Percentiles rank a stretch among this genome's conserved stretches.
Evolutionary conservation across 2,888 invertebrate genomes (phyloP).

Genomic region (Malthinus seriepunctatus): DNA sequence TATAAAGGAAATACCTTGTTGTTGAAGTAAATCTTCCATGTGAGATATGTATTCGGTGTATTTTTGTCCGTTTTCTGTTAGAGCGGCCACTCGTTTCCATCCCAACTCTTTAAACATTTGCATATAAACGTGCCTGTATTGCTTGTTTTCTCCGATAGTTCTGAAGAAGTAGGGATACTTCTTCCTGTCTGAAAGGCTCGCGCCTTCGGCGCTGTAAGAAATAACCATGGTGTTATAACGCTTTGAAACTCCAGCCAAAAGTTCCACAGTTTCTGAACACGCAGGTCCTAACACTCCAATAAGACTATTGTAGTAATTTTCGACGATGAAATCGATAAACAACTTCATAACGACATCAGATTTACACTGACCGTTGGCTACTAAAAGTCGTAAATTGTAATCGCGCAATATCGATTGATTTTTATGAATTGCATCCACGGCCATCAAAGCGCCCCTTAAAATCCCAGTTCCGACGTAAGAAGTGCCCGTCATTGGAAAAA

Average conservation of each 20-base stretch:
- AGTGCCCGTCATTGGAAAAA: slow-evolving; percentile 68
- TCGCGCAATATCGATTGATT: slow-evolving; percentile 62
- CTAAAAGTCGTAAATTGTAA: slow-evolving; percentile 62
- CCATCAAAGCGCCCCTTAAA: slow-evolving; percentile 64
- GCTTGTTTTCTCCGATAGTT: slow-evolving; percentile 77
- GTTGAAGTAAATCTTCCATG: slow-evolving; percentile 67
- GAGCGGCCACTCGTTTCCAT: slow-evolving; percentile 74
- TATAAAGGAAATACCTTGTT: slow-evolving; percentile 66
- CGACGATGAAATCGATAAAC: slow-evolving; percentile 71
- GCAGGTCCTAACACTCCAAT: slow-evolving; percentile 79
- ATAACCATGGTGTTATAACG: slow-evolving; percentile 73
- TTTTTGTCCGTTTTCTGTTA: slow-evolving; percentile 80
- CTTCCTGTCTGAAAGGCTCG: slow-evolving; percentile 67
- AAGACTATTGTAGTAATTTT: slow-evolving; percentile 60
- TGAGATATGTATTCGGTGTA: slow-evolving; percentile 76
- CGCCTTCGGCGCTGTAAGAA: slow-evolving; percentile 79
- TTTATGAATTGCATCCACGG: slow-evolving; percentile 64
- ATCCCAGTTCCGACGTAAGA: slow-evolving; percentile 65
- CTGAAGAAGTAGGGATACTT: slow-evolving; percentile 80
- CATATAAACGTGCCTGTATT: slow-evolving; percentile 70
- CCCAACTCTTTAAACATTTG: slow-evolving; percentile 61
- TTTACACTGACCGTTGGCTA: slow-evolving; percentile 69
- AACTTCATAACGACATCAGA: slow-evolving; percentile 74
- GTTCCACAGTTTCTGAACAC: slow-evolving; percentile 81
- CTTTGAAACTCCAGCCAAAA: slow-evolving; percentile 75